Percentiles rank a stretch among this genome's conserved stretches.
Conservation (phyloP, 2,888 invertebrate genomes). For the Pherbina coryleti region DNA sequence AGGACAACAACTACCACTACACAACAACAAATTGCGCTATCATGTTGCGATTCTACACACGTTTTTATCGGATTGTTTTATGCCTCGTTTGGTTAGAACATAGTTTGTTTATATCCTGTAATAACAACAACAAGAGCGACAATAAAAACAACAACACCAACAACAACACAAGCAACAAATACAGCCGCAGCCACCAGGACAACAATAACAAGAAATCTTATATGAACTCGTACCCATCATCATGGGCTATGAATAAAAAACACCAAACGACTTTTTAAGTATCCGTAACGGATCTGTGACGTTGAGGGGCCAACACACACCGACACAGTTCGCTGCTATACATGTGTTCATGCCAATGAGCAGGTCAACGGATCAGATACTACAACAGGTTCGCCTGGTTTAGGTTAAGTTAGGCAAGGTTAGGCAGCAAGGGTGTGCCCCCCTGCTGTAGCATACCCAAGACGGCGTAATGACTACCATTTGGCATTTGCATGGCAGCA, state of each 20-base stretch:
- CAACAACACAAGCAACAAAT: slow-evolving; percentile 46
- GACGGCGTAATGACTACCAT: slow-evolving; percentile 49
- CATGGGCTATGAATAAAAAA: slow-evolving; percentile 56
- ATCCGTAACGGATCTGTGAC: slow-evolving; percentile 55
- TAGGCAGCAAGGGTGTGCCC: slow-evolving; percentile 15
- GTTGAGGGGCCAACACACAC: background rate
- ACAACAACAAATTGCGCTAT: background rate
- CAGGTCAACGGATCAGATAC: background rate
- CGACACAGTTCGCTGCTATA: background rate
- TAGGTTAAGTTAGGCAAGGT: background rate
- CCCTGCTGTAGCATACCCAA: slow-evolving; percentile 27
- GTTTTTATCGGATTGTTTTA: slow-evolving; percentile 46
- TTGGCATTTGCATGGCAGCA: slow-evolving; percentile 32
- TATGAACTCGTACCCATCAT: slow-evolving; percentile 56
- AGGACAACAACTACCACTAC: background rate
- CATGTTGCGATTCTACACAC: slow-evolving; percentile 44
- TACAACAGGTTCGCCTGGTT: background rate
- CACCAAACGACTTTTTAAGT: slow-evolving; percentile 61
- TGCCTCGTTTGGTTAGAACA: slow-evolving; percentile 26
- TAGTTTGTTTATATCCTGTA: slow-evolving; percentile 13
- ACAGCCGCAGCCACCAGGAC: slow-evolving; percentile 14
- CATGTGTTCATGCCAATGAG: background rate
- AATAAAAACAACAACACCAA: slow-evolving; percentile 18
- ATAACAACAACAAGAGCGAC: background rate
- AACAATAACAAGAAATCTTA: slow-evolving; percentile 56